Evolutionary conservation across 1,140 invertebrate species (phyloP), one percentile per base, ranked within the genome.

Genomic region (Drosophila mayri): DNA sequence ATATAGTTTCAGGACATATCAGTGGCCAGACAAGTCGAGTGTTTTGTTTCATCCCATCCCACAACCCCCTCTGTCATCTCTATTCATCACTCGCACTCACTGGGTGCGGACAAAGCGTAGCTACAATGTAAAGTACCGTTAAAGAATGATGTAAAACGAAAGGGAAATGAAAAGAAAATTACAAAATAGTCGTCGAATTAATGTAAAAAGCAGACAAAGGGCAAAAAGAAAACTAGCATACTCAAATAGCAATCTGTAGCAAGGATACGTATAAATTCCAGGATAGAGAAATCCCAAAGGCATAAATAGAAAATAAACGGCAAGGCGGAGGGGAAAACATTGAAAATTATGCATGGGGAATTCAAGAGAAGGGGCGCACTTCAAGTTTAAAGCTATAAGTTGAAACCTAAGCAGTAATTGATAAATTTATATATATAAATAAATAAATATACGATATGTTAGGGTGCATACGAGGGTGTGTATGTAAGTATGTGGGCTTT

Each of bases 81-180:
- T 18, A 28, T 50, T 2, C 18, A 35, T 35, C 32, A 20, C 50
- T 52, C 70, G 79, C 74, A 79, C 70, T 73, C 64, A 9, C 35
- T 54, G 55, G 49, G 64, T 76, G 72, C 63, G 43, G 73, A 77
- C 67, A 70, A 90, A 72, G 87, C 87, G 87, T 86, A 83, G 79
- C 84, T 88, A 87, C 84, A 87, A 88, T 87, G 84, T 91, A 87
- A 84, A 83, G 79, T 86, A 90, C 87, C 83, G 83, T 76, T 83
- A 49, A 76, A 76, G 59, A 62, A 52, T 57, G 59, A 41, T 46
- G 73, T 59, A 63, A 41, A 65, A 47, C 37, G 54, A 57, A 66
- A 41, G 28, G 38, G 41, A 77, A 67, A 79, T 46, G 60, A 47
- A 54, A 47, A 54, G 47, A 40, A 79, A 79, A 87, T 77, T 76